These are phyloP conservation scores for Luscinia luscinia DNA, from an alignment of 2,797 vertebrate genomes.

Conservation along the genomic window DNA sequence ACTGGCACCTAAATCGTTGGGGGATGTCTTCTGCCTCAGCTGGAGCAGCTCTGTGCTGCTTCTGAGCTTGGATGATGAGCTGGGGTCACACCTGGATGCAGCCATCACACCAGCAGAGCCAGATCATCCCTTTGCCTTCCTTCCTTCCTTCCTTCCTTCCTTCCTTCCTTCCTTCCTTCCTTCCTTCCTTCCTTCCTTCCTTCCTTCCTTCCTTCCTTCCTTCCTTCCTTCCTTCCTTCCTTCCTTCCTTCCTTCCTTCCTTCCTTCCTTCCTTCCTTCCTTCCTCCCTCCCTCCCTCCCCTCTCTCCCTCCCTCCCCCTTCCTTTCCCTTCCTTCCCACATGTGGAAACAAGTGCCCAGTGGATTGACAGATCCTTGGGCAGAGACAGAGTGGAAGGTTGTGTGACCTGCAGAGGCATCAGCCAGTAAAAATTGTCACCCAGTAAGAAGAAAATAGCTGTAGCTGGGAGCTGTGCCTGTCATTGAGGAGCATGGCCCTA, in stretches of 20 bases:
- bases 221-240: too few relatives aligned
- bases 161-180: not conserved
- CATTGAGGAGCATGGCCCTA: not conserved
- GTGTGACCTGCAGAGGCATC: not conserved
- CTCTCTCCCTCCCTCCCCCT: not conserved
- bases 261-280: not conserved
- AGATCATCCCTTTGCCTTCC: not conserved
- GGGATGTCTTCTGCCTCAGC: not conserved
- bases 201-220: too few relatives aligned
- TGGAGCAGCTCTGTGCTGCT: not conserved
- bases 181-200: too few relatives aligned
- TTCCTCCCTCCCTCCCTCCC: too few relatives aligned
- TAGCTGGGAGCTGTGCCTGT: not conserved
- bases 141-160: not conserved
- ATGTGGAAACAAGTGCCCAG: not conserved
- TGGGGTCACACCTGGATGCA: not conserved
- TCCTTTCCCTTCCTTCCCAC: not conserved
- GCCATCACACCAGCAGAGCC: fast-evolving
- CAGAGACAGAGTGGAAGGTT: not conserved
- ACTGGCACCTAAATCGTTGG: not conserved
- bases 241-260: not conserved
- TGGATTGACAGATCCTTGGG: not conserved
- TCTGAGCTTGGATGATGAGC: not conserved
- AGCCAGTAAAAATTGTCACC: not conserved
- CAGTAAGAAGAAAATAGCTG: not conserved